These are phyloP conservation scores for Aphrocallistes beatrix DNA, from an alignment of 37 sponge, comb jelly and placozoan genomes.

Conservation along the genomic window DNA sequence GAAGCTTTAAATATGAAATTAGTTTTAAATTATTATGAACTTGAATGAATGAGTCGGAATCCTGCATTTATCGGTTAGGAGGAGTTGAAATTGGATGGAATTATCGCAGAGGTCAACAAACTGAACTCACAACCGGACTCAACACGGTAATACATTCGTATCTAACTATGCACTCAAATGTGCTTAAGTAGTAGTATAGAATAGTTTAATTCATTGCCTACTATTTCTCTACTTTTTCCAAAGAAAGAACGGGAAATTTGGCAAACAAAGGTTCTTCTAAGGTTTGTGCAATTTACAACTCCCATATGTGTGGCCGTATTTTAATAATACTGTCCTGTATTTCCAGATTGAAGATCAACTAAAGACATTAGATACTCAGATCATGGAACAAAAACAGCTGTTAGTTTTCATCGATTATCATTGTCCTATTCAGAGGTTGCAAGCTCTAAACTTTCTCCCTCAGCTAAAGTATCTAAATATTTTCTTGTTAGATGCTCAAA, in stretches of 20 bases:
- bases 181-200: neutral
- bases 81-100: neutral
- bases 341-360: neutral
- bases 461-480: too few species aligned
- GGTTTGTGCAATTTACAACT: neutral
- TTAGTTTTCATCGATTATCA: too few species aligned
- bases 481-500: neutral
- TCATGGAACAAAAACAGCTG: neutral
- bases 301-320: neutral
- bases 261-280: neutral
- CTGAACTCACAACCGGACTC: neutral
- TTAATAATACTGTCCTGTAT: neutral
- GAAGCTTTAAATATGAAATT: too few species aligned
- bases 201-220: neutral
- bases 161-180: neutral
- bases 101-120: neutral
- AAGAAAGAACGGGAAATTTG: neutral
- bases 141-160: neutral
- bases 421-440: too few species aligned
- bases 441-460: too few species aligned
- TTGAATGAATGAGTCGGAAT: too few species aligned
- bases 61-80: neutral
- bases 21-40: too few species aligned
- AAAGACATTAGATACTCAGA: neutral
- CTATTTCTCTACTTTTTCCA: conserved; percentile 10